These are phyloP conservation scores for Tetranychus cinnabarinus DNA, from an alignment of 1,140 invertebrate species.

Conservation along the genomic window DNA sequence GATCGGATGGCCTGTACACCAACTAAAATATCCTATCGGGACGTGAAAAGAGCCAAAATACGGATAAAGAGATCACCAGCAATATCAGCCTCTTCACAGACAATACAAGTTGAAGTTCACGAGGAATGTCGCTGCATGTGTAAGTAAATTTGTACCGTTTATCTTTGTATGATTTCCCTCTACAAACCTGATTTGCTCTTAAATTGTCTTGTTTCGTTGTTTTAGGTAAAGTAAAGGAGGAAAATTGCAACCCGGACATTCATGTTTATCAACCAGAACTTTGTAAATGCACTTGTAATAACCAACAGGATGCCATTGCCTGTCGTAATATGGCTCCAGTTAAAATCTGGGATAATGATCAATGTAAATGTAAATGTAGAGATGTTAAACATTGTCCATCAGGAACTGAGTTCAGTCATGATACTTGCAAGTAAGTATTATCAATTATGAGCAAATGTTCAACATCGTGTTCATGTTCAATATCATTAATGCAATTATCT, in stretches of 20 bases:
- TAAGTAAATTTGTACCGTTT: neutral
- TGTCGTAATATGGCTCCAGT: neutral
- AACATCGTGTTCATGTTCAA: too few species aligned
- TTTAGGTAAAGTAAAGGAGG: neutral
- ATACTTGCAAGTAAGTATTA: slow-evolving; percentile 1
- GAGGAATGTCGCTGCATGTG: slow-evolving; percentile 3
- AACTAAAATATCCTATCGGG: neutral
- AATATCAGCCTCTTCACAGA: neutral
- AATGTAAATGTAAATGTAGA: slow-evolving; percentile 2
- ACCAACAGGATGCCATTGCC: neutral
- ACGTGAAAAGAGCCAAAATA: neutral
- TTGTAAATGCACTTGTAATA: neutral
- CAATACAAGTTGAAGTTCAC: slow-evolving; percentile 2
- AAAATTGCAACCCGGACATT: neutral
- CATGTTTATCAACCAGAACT: neutral
- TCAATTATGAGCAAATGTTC: too few species aligned
- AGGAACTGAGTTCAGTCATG: neutral
- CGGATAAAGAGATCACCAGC: neutral
- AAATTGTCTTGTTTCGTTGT: neutral
- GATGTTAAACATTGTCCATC: neutral
- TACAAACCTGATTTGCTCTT: neutral
- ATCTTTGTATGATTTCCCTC: neutral
- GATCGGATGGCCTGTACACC: neutral
- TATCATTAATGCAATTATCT: too few species aligned
- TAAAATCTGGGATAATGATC: neutral